Conservation (phyloP, 2,797 vertebrate genomes). For the Poecilia gillii region DNA sequence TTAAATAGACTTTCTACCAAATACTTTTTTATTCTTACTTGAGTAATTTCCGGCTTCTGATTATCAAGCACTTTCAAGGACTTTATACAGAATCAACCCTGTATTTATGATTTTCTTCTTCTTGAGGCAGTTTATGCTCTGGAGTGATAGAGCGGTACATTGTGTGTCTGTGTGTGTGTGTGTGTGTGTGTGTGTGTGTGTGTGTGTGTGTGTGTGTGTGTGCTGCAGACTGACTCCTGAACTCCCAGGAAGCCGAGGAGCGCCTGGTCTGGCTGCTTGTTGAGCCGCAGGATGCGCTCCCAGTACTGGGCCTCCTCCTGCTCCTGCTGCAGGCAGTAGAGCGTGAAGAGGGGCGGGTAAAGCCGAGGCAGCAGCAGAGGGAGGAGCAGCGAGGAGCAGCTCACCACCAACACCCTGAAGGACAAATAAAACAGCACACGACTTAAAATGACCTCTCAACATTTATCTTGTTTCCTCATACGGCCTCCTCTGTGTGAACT, state of each 20-base stretch:
- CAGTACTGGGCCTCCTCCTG: slow-evolving; percentile 92
- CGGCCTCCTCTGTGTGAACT: neutral
- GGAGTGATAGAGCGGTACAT: too few species aligned
- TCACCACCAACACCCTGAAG: slow-evolving; percentile 87
- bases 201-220: neutral
- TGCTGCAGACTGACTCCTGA: slow-evolving; percentile 83
- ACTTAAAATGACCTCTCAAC: neutral
- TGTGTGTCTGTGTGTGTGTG: too few species aligned
- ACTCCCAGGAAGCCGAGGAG: slow-evolving; percentile 94
- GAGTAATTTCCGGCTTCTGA: too few species aligned
- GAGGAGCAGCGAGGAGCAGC: slow-evolving; percentile 90
- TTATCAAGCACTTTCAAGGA: too few species aligned
- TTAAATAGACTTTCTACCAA: too few species aligned
- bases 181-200: neutral
- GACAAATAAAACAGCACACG: slow-evolving; percentile 81
- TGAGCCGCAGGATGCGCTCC: slow-evolving; percentile 92
- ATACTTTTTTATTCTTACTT: too few species aligned
- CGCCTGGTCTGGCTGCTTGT: slow-evolving; percentile 91
- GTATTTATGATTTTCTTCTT: too few species aligned
- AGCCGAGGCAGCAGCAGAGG: slow-evolving; percentile 93
- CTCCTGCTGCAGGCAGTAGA: slow-evolving; percentile 94
- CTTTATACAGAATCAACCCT: too few species aligned
- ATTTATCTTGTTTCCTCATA: neutral
- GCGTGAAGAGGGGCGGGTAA: slow-evolving; percentile 94
- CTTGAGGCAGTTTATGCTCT: too few species aligned